A percentile compares a stretch with the other conserved stretches of the same genome.
These are phyloP conservation scores for Coremacera marginata DNA, from an alignment of 2,888 invertebrate genomes.

Conservation along the genomic window DNA sequence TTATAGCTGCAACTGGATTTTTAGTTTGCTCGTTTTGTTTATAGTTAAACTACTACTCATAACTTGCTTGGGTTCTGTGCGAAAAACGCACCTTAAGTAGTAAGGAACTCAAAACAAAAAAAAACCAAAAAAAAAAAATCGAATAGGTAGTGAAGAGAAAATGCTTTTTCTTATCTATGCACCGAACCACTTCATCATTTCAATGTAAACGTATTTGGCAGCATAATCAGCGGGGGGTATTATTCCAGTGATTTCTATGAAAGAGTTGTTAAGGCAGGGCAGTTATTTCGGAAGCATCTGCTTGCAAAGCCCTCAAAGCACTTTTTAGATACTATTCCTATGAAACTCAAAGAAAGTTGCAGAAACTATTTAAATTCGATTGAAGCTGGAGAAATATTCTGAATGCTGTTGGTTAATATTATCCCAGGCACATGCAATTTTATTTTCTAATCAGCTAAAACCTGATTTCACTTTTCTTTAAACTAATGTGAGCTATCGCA, in stretches of 20 bases:
- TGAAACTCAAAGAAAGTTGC: neutral
- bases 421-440: no score
- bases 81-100: neutral
- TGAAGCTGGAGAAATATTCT: no score
- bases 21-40: no score
- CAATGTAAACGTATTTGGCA: conserved; percentile 22
- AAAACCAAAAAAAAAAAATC: neutral
- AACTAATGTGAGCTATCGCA: no score
- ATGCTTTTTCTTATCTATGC: conserved; percentile 8
- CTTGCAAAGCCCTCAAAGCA: neutral
- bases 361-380: neutral
- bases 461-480: no score
- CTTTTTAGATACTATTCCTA: neutral
- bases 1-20: neutral
- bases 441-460: no score
- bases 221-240: conserved; percentile 26
- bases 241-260: conserved; percentile 9
- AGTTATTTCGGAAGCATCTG: neutral
- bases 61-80: no score
- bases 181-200: conserved; percentile 33
- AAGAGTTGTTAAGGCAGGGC: conserved; percentile 21
- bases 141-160: neutral
- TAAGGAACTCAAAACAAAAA: neutral
- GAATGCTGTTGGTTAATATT: no score
- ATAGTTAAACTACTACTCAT: no score